A percentile compares a stretch with the other conserved stretches of the same genome.
Evolutionary conservation across 2,888 invertebrate genomes (phyloP).

Genomic region (Stegana nigrithorax): DNA sequence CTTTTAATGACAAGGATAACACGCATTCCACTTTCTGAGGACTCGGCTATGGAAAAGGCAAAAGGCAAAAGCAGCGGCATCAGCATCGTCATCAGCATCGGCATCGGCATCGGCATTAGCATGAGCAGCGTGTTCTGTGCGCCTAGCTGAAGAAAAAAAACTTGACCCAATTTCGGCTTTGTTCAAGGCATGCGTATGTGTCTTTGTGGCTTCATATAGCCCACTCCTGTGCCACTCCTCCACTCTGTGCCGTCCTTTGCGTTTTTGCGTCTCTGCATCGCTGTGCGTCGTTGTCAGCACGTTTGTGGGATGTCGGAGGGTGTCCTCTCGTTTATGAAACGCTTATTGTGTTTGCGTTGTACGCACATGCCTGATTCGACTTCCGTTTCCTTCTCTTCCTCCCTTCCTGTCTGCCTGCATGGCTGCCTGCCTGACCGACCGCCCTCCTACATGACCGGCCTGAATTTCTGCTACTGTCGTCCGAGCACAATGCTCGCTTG

Average conservation of each 20-base stretch:
- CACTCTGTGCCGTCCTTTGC: too few relatives aligned
- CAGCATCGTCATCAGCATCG: too few relatives aligned
- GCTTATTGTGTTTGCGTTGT: constrained; percentile 58
- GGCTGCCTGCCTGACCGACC: not conserved
- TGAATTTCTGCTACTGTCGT: too few relatives aligned
- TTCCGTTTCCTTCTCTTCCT: constrained; percentile 34
- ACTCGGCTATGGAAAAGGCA: too few relatives aligned
- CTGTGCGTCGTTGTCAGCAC: constrained; percentile 32
- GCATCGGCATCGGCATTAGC: too few relatives aligned
- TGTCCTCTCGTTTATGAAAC: constrained; percentile 60
- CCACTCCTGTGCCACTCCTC: not conserved
- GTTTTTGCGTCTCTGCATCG: constrained; percentile 48
- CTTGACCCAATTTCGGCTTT: constrained; percentile 47
- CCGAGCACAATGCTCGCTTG: too few relatives aligned
- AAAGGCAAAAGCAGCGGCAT: not conserved
- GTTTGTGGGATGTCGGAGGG: constrained; percentile 46
- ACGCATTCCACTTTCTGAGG: too few relatives aligned
- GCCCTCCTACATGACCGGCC: too few relatives aligned
- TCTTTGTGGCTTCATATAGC: not conserved
- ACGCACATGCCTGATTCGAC: constrained; percentile 26
- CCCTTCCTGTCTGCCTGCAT: constrained; percentile 38
- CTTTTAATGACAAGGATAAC: not conserved
- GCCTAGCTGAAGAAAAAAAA: constrained; percentile 25
- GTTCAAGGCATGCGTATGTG: constrained; percentile 20
- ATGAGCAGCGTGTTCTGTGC: not conserved